These are phyloP conservation scores for Acleris cristana DNA, from an alignment of 2,888 invertebrate species.

Conservation along the genomic window DNA sequence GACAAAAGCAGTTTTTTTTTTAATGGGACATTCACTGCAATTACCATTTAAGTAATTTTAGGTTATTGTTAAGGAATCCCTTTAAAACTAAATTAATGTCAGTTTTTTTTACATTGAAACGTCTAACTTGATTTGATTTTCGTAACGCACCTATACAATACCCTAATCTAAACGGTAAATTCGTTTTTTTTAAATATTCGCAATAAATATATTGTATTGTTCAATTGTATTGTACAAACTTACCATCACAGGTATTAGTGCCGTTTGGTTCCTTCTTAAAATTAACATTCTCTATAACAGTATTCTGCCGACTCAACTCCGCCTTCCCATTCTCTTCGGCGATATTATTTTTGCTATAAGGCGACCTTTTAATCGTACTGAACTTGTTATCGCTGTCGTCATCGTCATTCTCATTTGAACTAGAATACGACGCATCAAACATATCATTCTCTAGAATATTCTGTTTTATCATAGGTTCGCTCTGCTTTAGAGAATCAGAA, in stretches of 20 bases:
- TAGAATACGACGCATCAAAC: slow-evolving; percentile 79
- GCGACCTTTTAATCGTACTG: slow-evolving; percentile 88
- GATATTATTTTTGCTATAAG: slow-evolving; percentile 82
- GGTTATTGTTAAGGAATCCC: too few species aligned
- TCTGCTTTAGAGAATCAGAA: slow-evolving; percentile 56
- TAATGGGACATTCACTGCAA: too few species aligned
- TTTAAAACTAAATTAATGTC: too few species aligned
- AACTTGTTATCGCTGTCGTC: slow-evolving; percentile 88
- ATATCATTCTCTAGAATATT: slow-evolving; percentile 80
- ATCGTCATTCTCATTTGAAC: slow-evolving; percentile 82
- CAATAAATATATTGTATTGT: too few species aligned
- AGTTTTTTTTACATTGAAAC: too few species aligned
- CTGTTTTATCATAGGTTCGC: slow-evolving; percentile 80
- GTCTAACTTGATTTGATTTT: too few species aligned
- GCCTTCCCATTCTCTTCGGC: slow-evolving; percentile 58
- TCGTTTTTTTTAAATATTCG: too few species aligned
- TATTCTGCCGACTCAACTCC: slow-evolving; percentile 75
- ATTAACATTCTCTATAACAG: slow-evolving; percentile 79
- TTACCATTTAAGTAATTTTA: too few species aligned
- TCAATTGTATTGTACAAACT: slow-evolving; percentile 39
- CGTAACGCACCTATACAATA: too few species aligned
- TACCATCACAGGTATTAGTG: slow-evolving; percentile 69
- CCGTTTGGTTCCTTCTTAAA: slow-evolving; percentile 77
- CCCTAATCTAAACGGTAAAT: too few species aligned
- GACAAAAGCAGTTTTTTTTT: too few species aligned